phyloP scores from a whole-genome alignment of 2,888 invertebrate genomes.

The Leptinotarsa haldemani region DNA sequence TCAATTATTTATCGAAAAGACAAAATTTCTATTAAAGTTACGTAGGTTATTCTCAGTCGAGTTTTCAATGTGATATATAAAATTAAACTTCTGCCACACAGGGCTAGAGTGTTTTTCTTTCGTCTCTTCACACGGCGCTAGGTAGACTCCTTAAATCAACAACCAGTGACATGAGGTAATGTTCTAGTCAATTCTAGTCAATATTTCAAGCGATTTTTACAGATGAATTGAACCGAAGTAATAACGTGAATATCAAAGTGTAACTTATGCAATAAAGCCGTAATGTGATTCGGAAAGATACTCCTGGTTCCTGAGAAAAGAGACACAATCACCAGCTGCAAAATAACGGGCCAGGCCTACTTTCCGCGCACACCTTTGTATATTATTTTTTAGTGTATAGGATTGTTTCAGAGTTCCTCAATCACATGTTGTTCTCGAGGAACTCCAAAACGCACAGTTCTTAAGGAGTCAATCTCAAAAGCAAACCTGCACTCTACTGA shows the following conservation, averaged over 20 bases:
- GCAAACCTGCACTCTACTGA: constrained; percentile 52
- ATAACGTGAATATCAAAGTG: constrained; percentile 59
- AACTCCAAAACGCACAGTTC: constrained; percentile 41
- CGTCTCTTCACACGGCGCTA: constrained; percentile 51
- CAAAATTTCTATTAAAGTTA: constrained; percentile 47
- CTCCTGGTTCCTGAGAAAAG: constrained; percentile 49
- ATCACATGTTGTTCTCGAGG: constrained; percentile 2
- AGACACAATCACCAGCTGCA: constrained; percentile 60
- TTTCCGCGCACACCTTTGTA: not conserved
- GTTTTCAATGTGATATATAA: constrained; percentile 60
- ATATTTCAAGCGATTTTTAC: constrained; percentile 34
- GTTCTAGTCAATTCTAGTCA: constrained; percentile 47
- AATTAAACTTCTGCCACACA: constrained; percentile 55
- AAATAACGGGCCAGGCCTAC: constrained; percentile 20
- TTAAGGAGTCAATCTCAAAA: constrained; percentile 59
- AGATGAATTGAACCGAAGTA: constrained; percentile 55
- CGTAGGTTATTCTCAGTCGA: constrained; percentile 49
- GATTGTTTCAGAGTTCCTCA: constrained; percentile 17
- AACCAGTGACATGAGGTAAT: constrained; percentile 28
- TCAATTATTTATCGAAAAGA: constrained; percentile 21
- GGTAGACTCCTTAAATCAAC: constrained; percentile 58
- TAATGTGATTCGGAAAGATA: constrained; percentile 24
- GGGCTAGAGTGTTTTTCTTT: constrained; percentile 51
- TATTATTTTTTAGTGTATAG: not conserved
- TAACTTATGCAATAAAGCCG: constrained; percentile 59